Percentiles rank a stretch among this genome's conserved stretches.
phyloP scores from a whole-genome alignment of 1,140 invertebrate genomes.

The Triops cancriformis region DNA sequence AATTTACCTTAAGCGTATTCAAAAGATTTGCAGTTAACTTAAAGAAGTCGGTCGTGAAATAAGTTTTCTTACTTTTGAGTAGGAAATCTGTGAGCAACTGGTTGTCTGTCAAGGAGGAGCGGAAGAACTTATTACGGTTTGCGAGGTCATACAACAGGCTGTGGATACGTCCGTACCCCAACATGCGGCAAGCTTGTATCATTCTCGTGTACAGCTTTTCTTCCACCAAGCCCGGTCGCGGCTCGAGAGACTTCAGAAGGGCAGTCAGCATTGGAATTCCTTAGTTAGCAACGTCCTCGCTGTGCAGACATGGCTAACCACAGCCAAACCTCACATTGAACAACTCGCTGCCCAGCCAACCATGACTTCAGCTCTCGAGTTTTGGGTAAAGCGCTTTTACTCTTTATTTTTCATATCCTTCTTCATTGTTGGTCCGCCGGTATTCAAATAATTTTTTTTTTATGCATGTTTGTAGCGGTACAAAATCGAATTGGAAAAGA shows the following conservation, averaged over 20 bases:
- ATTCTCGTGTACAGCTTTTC: neutral
- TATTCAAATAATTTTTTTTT: neutral
- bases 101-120: neutral
- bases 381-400: neutral
- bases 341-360: neutral
- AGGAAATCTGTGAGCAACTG: neutral
- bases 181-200: neutral
- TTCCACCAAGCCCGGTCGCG: neutral
- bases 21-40: neutral
- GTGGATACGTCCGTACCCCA: neutral
- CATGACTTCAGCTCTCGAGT: neutral
- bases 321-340: neutral
- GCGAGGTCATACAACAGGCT: neutral
- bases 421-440: neutral
- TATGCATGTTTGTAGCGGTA: neutral
- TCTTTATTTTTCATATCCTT: neutral
- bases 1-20: no score
- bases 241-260: neutral
- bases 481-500: neutral
- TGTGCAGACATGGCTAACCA: neutral
- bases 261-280: neutral
- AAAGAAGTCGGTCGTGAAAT: neutral
- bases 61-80: neutral
- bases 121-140: neutral
- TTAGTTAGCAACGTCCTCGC: neutral